Percentiles rank a stretch among this genome's conserved stretches.
phyloP scores from a whole-genome alignment of 2,888 invertebrate species.

The Oligia strigilis region DNA sequence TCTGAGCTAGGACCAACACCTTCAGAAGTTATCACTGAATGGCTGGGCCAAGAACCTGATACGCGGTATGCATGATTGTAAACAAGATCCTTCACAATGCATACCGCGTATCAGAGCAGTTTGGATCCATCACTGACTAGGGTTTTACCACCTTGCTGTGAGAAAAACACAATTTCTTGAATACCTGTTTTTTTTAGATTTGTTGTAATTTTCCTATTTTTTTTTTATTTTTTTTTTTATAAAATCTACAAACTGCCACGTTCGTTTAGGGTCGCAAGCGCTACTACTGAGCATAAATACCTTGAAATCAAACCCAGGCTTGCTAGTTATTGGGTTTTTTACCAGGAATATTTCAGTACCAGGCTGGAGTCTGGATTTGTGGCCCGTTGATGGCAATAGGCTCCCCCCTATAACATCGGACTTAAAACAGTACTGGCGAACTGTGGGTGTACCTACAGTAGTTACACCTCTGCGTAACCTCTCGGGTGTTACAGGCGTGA shows the following conservation, averaged over 20 bases:
- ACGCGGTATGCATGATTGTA: conserved; percentile 29
- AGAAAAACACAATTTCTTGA: not conserved
- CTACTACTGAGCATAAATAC: too few species aligned
- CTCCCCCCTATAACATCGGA: too few species aligned
- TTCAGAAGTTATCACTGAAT: conserved; percentile 25
- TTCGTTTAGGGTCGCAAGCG: not conserved
- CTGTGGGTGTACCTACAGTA: too few species aligned
- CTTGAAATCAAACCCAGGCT: not conserved
- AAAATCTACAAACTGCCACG: not conserved
- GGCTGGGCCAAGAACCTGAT: conserved; percentile 15
- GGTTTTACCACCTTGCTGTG: not conserved
- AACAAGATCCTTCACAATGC: conserved; percentile 7
- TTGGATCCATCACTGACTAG: not conserved
- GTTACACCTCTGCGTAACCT: too few species aligned
- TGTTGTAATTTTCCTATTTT: not conserved
- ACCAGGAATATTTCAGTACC: not conserved
- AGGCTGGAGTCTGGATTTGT: not conserved
- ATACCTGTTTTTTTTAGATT: not conserved
- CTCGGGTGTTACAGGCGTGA: too few species aligned
- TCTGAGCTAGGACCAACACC: not conserved
- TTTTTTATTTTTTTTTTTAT: too few species aligned
- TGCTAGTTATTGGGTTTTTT: not conserved
- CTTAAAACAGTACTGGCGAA: too few species aligned
- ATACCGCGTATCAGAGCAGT: conserved; percentile 1
- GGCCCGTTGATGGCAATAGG: too few species aligned